Evolutionary conservation across 2,797 vertebrate genomes (phyloP).

Genomic region (Meda fulgida): DNA sequence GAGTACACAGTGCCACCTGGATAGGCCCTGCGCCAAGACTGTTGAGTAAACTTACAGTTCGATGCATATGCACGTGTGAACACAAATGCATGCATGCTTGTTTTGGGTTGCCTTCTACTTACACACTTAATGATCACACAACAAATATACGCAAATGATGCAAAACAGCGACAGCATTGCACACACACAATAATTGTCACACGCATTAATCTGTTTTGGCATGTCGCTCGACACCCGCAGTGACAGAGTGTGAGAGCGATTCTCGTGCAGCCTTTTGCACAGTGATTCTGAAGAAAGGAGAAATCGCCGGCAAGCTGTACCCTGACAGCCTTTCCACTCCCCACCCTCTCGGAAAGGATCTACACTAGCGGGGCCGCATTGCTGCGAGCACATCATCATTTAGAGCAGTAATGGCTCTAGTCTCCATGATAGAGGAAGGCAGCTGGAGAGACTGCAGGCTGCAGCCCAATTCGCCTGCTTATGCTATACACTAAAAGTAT

Average conservation of each 20-base stretch:
- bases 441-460: conserved; percentile 42
- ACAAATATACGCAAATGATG: background rate
- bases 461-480: conserved; percentile 1
- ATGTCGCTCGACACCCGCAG: conserved; percentile 16
- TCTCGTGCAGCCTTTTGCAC: conserved; percentile 26
- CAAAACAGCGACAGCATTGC: background rate
- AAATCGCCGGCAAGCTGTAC: conserved; percentile 28
- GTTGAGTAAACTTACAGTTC: conserved; percentile 47
- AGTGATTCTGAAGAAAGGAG: conserved; percentile 25
- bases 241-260: background rate
- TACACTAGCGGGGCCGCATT: conserved; percentile 57
- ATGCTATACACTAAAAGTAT: background rate
- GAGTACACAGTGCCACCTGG: conserved; percentile 69
- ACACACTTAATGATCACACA: conserved; percentile 24
- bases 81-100: conserved; percentile 16
- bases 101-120: background rate
- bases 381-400: conserved; percentile 70
- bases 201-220: conserved; percentile 37
- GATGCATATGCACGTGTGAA: conserved; percentile 36
- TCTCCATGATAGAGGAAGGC: conserved; percentile 32
- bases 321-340: conserved; percentile 35
- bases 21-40: conserved; percentile 65
- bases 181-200: conserved; percentile 12
- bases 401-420: conserved; percentile 49
- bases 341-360: conserved; percentile 48